Base-by-base conservation (phyloP, 1,140 invertebrate species). In the Drosophila bocqueti region DNA sequence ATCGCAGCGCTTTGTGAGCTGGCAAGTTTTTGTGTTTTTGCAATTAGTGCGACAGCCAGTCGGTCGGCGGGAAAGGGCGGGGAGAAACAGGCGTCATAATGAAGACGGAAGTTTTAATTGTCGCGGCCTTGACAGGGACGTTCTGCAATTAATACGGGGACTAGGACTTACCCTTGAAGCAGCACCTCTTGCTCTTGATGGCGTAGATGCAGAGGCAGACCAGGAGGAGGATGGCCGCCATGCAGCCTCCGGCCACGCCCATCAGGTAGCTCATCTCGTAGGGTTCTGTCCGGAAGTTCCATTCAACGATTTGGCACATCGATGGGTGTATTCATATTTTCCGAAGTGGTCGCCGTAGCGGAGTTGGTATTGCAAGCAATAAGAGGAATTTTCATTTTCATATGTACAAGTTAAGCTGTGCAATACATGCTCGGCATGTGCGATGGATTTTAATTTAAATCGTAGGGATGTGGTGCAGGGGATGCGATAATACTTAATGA, bases 101-200 rank as follows among this genome's bases (percentile, higher is more conserved):
- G 77, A 83, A 83, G 73, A 77, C 78, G 45, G 67, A 87, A 89
- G 80, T 87, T 81, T 87, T 87, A 87, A 87, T 87, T 87, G 77
- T 81, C 79, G 84, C 77, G 81, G 73, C 81, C 81, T 87, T 87
- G 84, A 83, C 76, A 26, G 74, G 45, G 50, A 50, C 65, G 69
- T 31, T 26, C 29, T 74, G 83, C 76, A 87, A 87, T 87, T 87
- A 87, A 86, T 87, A 80, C 67, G 65, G 52, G 62, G 52, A 38
- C 58, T 68, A n/a, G 43, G 31, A 95, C 95, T 96, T 94, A 95
- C 95, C 93, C 80, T 94, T 94, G 91, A 96, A 96, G 92, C 95
- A 96, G 85, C 95, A 95, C 83, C 95, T 95, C 91, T 95, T 95
- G 54, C 94, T 93, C 71, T 94, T 93, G 55, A 95, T 94, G 40